A percentile compares a stretch with the other conserved stretches of the same genome.
phyloP scores from a whole-genome alignment of 2,797 vertebrate genomes.

The Denticeps clupeoides region DNA sequence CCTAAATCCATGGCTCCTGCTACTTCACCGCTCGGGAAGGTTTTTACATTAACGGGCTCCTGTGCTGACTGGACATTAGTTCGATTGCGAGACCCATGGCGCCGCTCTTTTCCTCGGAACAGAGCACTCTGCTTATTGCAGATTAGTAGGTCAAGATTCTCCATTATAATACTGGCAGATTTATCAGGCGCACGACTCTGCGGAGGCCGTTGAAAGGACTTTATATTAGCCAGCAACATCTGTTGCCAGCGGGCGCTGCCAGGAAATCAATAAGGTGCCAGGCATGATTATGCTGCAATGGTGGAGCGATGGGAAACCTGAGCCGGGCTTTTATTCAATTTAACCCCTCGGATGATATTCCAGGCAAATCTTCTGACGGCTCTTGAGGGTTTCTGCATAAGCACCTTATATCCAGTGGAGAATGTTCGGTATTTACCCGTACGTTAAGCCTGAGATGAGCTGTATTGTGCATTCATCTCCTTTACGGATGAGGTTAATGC shows the following conservation, averaged over 20 bases:
- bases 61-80: slow-evolving; percentile 30
- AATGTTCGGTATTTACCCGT: too few species aligned
- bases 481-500: too few species aligned
- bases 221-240: slow-evolving; percentile 49
- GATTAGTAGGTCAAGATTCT: slow-evolving; percentile 54
- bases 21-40: too few species aligned
- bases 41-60: too few species aligned
- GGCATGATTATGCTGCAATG: slow-evolving; percentile 8
- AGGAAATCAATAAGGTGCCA: slow-evolving; percentile 55
- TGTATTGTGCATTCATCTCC: too few species aligned
- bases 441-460: too few species aligned
- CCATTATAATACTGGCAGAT: slow-evolving; percentile 49
- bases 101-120: slow-evolving; percentile 29
- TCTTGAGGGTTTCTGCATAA: too few species aligned
- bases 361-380: too few species aligned
- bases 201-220: slow-evolving; percentile 46
- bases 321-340: slow-evolving; percentile 12
- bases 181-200: slow-evolving; percentile 39
- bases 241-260: slow-evolving; percentile 49
- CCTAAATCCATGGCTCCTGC: too few species aligned
- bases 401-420: too few species aligned
- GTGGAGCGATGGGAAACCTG: slow-evolving; percentile 24
- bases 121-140: slow-evolving; percentile 51
- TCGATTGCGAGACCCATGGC: slow-evolving; percentile 23
- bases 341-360: slow-evolving; percentile 21